These are phyloP conservation scores for Epinotia bilunana DNA, from an alignment of 2,888 invertebrate species.

Conservation along the genomic window DNA sequence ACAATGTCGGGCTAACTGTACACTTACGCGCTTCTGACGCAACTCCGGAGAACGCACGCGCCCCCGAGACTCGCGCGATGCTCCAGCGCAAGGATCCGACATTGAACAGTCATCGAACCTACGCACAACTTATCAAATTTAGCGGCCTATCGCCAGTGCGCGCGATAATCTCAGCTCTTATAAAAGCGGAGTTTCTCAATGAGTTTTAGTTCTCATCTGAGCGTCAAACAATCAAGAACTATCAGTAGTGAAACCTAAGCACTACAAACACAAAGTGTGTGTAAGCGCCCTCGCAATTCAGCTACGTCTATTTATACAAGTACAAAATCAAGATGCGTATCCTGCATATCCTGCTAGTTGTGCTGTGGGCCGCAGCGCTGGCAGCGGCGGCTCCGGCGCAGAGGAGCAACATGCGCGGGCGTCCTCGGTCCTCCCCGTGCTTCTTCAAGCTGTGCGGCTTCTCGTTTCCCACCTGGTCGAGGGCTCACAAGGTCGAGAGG, in stretches of 20 bases:
- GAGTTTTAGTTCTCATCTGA: constrained; percentile 67
- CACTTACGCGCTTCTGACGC: neutral
- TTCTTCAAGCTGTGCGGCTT: constrained; percentile 71
- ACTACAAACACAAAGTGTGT: neutral
- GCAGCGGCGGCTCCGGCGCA: constrained; percentile 58
- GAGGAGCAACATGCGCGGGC: constrained; percentile 57
- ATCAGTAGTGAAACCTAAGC: constrained; percentile 11
- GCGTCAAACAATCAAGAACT: constrained; percentile 60
- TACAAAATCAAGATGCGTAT: constrained; percentile 67
- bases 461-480: constrained; percentile 53
- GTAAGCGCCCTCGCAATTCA: constrained; percentile 3
- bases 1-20: too few species aligned
- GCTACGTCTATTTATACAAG: neutral
- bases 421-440: constrained; percentile 67
- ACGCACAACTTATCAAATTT: constrained; percentile 60
- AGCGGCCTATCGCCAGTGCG: constrained; percentile 78
- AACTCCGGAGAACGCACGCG: neutral
- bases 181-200: constrained; percentile 64
- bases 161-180: constrained; percentile 74
- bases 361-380: constrained; percentile 55
- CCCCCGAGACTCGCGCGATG: neutral
- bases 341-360: constrained; percentile 59
- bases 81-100: constrained; percentile 59
- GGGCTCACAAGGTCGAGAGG: constrained; percentile 48
- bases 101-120: constrained; percentile 83